Evolutionary conservation across 1,140 invertebrate species (phyloP).

Genomic region (Drosophila repletoides): DNA sequence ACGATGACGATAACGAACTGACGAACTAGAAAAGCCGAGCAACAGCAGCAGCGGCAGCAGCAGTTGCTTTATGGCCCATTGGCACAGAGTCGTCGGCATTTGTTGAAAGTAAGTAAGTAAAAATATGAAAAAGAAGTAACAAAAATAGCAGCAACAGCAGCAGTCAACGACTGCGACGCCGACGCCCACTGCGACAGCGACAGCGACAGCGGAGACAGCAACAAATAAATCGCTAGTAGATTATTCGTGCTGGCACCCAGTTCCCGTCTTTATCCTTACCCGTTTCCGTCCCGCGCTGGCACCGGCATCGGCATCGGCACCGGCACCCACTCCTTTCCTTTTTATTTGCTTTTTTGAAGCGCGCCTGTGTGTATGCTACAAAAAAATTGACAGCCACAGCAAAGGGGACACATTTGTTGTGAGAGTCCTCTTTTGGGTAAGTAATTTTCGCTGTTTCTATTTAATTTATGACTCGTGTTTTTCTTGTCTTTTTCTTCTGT

Average conservation of each 20-base stretch:
- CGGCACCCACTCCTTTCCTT: conserved; percentile 27
- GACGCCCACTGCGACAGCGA: conserved; percentile 5
- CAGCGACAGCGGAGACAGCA: conserved; percentile 46
- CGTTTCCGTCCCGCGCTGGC: neutral
- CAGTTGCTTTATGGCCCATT: conserved; percentile 40
- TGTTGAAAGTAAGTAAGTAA: conserved; percentile 65
- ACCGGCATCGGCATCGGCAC: neutral
- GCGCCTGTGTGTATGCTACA: conserved; percentile 74
- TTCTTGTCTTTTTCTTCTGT: conserved; percentile 47
- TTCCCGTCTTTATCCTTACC: conserved; percentile 4
- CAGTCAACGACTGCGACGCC: conserved; percentile 14
- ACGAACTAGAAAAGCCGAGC: conserved; percentile 44
- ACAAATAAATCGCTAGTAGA: conserved; percentile 79
- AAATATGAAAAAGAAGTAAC: conserved; percentile 79
- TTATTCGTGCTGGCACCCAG: conserved; percentile 74
- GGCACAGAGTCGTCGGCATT: conserved; percentile 44
- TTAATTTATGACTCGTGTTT: conserved; percentile 78
- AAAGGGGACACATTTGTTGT: conserved; percentile 65
- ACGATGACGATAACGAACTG: conserved; percentile 34
- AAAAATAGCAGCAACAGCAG: conserved; percentile 60
- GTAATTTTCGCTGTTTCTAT: conserved; percentile 79
- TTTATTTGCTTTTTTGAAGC: conserved; percentile 48
- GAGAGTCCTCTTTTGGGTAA: conserved; percentile 54
- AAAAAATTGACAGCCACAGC: conserved; percentile 74
- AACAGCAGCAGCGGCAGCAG: conserved; percentile 32